phyloP scores from a whole-genome alignment of 2,888 invertebrate species.

The Pegoplata infirma region DNA sequence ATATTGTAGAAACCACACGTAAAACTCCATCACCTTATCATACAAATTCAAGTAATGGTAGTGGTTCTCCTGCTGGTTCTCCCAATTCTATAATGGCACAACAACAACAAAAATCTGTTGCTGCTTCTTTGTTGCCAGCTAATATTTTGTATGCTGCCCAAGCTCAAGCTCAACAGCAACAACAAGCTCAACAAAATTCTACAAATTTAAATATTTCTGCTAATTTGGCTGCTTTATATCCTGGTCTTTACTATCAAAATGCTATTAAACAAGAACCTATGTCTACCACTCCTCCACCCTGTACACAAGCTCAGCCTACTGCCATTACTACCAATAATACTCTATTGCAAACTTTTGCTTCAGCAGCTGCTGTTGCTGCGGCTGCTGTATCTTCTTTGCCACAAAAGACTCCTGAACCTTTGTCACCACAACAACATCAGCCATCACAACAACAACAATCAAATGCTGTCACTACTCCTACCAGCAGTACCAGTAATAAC shows the following conservation, averaged over 20 bases:
- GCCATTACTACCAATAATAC: constrained; percentile 58
- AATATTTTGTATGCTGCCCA: constrained; percentile 44
- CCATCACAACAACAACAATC: constrained; percentile 12
- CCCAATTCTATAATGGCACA: constrained; percentile 61
- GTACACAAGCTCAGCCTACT: constrained; percentile 27
- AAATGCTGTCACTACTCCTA: constrained; percentile 63
- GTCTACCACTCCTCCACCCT: constrained; percentile 58
- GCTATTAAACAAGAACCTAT: constrained; percentile 48
- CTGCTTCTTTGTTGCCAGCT: constrained; percentile 7
- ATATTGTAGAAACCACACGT: constrained; percentile 73
- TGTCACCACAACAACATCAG: constrained; percentile 67
- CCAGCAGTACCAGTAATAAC: constrained; percentile 54
- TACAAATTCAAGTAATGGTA: constrained; percentile 73
- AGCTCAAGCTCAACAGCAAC: constrained; percentile 30
- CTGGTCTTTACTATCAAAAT: constrained; percentile 43
- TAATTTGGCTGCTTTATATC: constrained; percentile 41
- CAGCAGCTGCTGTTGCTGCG: constrained; percentile 63
- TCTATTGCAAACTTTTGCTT: constrained; percentile 65
- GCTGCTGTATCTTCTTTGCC: constrained; percentile 54
- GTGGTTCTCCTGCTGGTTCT: constrained; percentile 71
- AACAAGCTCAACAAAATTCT: constrained; percentile 32
- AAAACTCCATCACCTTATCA: constrained; percentile 77
- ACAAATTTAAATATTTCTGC: constrained; percentile 28
- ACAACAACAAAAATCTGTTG: constrained; percentile 24
- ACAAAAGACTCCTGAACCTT: constrained; percentile 41